Evolutionary conservation across 2,888 invertebrate species (phyloP).

Genomic region (Stenotaenia linearis): DNA sequence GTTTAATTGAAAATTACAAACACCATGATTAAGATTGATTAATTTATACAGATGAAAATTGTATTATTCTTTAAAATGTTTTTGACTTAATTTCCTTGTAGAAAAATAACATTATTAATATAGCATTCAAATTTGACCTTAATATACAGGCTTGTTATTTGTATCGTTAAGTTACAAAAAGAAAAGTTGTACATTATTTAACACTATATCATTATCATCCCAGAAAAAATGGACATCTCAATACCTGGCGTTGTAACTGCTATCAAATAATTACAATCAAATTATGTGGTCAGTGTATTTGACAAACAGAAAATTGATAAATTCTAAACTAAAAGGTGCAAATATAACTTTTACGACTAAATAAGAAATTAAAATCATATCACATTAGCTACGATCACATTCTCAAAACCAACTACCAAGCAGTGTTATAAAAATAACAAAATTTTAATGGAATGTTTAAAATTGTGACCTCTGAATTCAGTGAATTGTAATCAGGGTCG

Average conservation of each 20-base stretch:
- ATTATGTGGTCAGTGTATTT: no score
- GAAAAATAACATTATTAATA: constrained; percentile 21
- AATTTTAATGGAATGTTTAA: background rate
- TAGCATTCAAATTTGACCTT: constrained; percentile 15
- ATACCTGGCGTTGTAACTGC: constrained; percentile 20
- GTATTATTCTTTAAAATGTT: background rate
- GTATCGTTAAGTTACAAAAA: background rate
- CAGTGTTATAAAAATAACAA: background rate
- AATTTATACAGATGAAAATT: constrained; percentile 6
- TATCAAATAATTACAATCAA: background rate
- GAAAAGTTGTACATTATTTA: constrained; percentile 3
- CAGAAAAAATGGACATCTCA: constrained; percentile 26
- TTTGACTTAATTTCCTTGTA: constrained; percentile 3
- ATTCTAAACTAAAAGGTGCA: background rate
- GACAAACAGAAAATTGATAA: background rate
- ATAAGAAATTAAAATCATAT: background rate
- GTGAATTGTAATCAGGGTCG: no score
- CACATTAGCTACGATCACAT: background rate
- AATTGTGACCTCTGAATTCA: background rate
- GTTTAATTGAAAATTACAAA: background rate
- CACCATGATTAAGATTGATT: constrained; percentile 20
- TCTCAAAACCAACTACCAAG: background rate
- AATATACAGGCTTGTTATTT: constrained; percentile 10
- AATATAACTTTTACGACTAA: background rate
- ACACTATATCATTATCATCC: background rate